A percentile compares a stretch with the other conserved stretches of the same genome.
phyloP scores from a whole-genome alignment of 2,113 vertebrate genomes.

The Mobula birostris region DNA sequence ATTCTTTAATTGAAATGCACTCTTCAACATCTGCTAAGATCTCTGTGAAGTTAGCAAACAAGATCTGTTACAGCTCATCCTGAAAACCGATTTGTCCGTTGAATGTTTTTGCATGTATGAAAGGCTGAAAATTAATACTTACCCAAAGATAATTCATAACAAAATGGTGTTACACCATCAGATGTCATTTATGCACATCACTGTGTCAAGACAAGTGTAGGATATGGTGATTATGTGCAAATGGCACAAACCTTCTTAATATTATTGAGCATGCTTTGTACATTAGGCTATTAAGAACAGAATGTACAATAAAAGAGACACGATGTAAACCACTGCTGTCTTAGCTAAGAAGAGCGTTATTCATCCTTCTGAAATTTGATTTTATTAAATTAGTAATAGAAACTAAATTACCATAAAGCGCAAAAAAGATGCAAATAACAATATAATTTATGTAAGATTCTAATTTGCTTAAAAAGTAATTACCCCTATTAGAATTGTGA shows the following conservation, averaged over 20 bases:
- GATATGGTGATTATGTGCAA: too few species aligned
- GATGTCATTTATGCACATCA: background rate
- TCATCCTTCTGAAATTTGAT: background rate
- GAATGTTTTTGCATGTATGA: background rate
- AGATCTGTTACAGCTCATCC: background rate
- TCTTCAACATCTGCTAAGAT: background rate
- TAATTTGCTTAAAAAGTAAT: background rate
- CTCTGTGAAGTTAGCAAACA: background rate
- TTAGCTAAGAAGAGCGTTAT: background rate
- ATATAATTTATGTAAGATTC: background rate
- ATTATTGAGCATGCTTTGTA: background rate
- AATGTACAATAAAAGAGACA: background rate
- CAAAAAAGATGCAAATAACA: background rate
- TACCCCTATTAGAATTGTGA: constrained; percentile 11
- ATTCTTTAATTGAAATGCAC: background rate
- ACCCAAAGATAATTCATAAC: background rate
- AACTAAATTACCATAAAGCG: background rate
- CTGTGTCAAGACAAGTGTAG: background rate
- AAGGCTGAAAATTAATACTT: background rate
- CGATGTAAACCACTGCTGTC: background rate
- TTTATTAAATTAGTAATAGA: constrained; percentile 10
- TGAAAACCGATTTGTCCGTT: background rate
- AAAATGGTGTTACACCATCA: background rate
- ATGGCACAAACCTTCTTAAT: too few species aligned
- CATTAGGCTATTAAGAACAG: background rate